These are phyloP conservation scores for Muscina levida DNA, from an alignment of 2,888 invertebrate species.

Conservation along the genomic window DNA sequence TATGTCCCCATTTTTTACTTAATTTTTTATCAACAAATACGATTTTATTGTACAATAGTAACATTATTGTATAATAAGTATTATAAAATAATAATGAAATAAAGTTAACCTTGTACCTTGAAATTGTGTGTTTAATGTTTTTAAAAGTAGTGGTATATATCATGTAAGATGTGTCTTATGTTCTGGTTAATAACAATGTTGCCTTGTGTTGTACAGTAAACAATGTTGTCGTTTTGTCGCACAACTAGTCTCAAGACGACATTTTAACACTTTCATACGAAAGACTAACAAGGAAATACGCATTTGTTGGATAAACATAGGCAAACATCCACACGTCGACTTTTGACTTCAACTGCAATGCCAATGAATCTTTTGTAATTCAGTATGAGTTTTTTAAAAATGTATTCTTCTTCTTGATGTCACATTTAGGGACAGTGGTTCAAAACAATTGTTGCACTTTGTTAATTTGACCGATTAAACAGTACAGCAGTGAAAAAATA, in stretches of 20 bases:
- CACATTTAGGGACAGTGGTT: background rate
- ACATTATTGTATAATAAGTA: too few relatives aligned
- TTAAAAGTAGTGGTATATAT: too few relatives aligned
- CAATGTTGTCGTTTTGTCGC: conserved; percentile 1
- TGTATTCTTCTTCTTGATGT: background rate
- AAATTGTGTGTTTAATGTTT: too few relatives aligned
- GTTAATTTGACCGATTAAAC: too few relatives aligned
- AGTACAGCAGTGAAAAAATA: too few relatives aligned
- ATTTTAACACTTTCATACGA: conserved; percentile 56
- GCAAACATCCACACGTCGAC: conserved; percentile 42
- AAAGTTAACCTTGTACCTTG: too few relatives aligned
- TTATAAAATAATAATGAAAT: too few relatives aligned
- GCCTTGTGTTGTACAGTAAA: background rate
- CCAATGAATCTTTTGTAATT: background rate
- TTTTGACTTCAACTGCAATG: conserved; percentile 1
- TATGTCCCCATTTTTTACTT: too few relatives aligned
- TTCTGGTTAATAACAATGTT: too few relatives aligned
- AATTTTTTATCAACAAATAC: too few relatives aligned
- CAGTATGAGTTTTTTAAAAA: background rate
- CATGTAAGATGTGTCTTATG: too few relatives aligned
- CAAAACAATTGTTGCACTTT: background rate
- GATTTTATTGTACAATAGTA: too few relatives aligned
- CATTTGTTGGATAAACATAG: conserved; percentile 41
- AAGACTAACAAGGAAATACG: conserved; percentile 48
- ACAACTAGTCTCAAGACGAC: background rate